Evolutionary conservation across 2,797 vertebrate genomes (phyloP).

Genomic region (Urophycis tenuis): DNA sequence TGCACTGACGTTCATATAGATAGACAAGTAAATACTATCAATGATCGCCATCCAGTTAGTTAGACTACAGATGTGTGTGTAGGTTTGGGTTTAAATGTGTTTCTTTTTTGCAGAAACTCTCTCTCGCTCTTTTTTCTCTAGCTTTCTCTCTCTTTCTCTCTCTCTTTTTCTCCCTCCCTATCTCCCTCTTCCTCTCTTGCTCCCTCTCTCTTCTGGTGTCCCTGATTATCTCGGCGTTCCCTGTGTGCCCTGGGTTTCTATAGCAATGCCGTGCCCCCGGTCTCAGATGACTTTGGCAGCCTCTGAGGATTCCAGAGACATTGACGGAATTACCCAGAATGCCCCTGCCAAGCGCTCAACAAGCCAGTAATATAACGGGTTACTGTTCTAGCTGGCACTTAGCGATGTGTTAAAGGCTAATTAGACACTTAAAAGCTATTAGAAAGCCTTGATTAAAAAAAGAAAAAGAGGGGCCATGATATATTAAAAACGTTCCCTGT

Average conservation of each 20-base stretch:
- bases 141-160: background rate
- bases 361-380: background rate
- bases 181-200: background rate
- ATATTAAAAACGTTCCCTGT: background rate
- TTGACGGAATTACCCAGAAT: constrained; percentile 32
- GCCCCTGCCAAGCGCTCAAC: constrained; percentile 33
- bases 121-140: background rate
- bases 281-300: constrained; percentile 11
- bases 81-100: background rate
- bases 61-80: background rate
- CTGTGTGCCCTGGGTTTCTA: constrained; percentile 53
- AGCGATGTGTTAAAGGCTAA: background rate
- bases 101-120: background rate
- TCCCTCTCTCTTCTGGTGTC: constrained; percentile 20
- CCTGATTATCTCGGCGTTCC: constrained; percentile 46
- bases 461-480: background rate
- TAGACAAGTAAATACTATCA: no score
- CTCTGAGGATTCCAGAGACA: constrained; percentile 18
- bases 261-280: constrained; percentile 49
- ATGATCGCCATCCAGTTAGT: background rate
- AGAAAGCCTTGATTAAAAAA: background rate
- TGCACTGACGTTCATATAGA: background rate
- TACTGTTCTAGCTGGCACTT: background rate
- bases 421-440: background rate
- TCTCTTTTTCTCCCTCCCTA: background rate